Evolutionary conservation across 1,140 invertebrate species (phyloP).

Genomic region (Trichoplusia ni): DNA sequence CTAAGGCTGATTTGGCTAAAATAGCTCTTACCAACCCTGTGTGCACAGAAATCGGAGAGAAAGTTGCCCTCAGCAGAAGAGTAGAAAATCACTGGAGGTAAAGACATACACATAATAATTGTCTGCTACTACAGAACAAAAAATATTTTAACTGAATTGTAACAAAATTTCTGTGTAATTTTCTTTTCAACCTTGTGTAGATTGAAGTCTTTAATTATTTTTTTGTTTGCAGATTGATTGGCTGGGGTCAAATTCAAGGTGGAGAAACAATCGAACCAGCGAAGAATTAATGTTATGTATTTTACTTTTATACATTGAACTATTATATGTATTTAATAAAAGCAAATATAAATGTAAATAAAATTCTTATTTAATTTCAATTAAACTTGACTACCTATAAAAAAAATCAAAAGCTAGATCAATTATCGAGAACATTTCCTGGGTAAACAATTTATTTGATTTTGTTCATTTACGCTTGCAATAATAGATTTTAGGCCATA

Average conservation of each 20-base stretch:
- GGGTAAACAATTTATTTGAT: constrained; percentile 73
- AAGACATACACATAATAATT: constrained; percentile 35
- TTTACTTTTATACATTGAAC: constrained; percentile 58
- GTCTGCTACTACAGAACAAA: not conserved
- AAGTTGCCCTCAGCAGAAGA: constrained; percentile 98
- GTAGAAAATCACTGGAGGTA: constrained; percentile 99
- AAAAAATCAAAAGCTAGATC: constrained; percentile 7
- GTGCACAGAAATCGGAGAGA: constrained; percentile 99
- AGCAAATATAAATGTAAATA: constrained; percentile 41
- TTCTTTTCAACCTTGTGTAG: not conserved
- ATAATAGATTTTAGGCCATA: constrained; percentile 88
- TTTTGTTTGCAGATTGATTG: constrained; percentile 89
- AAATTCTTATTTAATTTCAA: constrained; percentile 31
- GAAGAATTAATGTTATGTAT: constrained; percentile 67
- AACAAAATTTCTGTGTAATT: too few species aligned
- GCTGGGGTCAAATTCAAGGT: constrained; percentile 97
- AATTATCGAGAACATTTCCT: constrained; percentile 14
- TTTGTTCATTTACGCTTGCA: constrained; percentile 57
- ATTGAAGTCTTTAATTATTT: not conserved
- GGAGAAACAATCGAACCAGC: constrained; percentile 93
- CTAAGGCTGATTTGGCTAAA: constrained; percentile 98
- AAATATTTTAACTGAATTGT: constrained; percentile 19
- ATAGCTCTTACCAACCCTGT: constrained; percentile 98
- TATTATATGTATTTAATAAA: constrained; percentile 69
- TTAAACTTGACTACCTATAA: not conserved